A percentile compares a stretch with the other conserved stretches of the same genome.
Evolutionary conservation across 2,113 vertebrate genomes (phyloP).

Genomic region (Vulpes lagopus): DNA sequence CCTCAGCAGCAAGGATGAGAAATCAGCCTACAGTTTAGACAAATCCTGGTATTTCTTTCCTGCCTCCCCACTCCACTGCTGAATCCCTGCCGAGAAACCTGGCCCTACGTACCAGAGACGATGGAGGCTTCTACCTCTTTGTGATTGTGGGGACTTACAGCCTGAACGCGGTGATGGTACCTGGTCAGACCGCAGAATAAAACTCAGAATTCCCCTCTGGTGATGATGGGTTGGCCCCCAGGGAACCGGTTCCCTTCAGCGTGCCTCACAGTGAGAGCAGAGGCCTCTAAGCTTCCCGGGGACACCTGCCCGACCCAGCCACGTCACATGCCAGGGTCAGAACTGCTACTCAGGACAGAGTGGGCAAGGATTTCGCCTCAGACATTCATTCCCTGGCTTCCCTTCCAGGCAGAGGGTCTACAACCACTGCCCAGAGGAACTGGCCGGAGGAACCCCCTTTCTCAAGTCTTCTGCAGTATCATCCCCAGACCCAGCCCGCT

Average conservation of each 20-base stretch:
- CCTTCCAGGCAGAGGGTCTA: background rate
- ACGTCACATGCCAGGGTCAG: rapidly evolving
- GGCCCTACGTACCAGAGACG: no score
- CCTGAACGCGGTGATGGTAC: rapidly evolving
- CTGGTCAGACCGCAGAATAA: background rate
- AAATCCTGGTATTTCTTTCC: background rate
- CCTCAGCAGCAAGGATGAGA: background rate
- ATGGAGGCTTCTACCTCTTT: rapidly evolving
- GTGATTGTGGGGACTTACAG: rapidly evolving
- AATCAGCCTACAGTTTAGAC: background rate
- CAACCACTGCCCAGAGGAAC: background rate
- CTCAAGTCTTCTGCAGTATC: background rate
- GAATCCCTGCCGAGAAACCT: background rate
- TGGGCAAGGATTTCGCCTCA: rapidly evolving
- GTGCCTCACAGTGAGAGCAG: rapidly evolving
- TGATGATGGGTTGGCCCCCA: background rate
- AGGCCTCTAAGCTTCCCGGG: rapidly evolving
- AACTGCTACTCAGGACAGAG: background rate
- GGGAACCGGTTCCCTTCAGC: rapidly evolving
- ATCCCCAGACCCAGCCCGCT: background rate
- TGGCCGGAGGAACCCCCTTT: background rate
- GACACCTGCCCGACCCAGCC: background rate
- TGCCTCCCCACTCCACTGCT: background rate
- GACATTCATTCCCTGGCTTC: rapidly evolving
- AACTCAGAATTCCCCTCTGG: background rate